A percentile compares a stretch with the other conserved stretches of the same genome.
phyloP scores from a whole-genome alignment of 2,888 invertebrate species.

The Drosophila basisetae region DNA sequence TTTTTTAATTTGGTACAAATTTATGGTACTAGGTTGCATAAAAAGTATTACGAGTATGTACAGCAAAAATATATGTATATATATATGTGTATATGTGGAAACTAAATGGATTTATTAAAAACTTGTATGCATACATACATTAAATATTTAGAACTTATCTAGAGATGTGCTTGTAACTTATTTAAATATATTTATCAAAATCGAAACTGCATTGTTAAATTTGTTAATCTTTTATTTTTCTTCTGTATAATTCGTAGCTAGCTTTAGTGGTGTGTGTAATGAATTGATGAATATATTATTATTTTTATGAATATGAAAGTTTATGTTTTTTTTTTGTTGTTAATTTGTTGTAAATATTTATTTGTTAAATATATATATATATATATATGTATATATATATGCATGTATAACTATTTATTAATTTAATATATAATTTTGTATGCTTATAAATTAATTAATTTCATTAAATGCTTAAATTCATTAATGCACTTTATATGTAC shows the following conservation, averaged over 20 bases:
- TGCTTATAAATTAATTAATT: constrained; percentile 78
- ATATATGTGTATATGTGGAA: constrained; percentile 4
- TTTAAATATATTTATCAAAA: constrained; percentile 53
- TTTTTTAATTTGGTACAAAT: constrained; percentile 72
- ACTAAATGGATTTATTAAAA: constrained; percentile 13
- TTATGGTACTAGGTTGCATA: constrained; percentile 77
- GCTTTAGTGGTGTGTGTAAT: constrained; percentile 38
- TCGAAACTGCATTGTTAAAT: constrained; percentile 43
- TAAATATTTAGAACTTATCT: constrained; percentile 33
- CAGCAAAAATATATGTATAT: constrained; percentile 24
- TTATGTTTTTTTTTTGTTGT: constrained; percentile 16
- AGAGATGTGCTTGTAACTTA: constrained; percentile 43
- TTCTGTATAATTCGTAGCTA: constrained; percentile 59
- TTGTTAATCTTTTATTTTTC: constrained; percentile 28
- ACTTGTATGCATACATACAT: constrained; percentile 25
- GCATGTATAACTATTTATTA: constrained; percentile 42
- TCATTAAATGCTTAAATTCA: constrained; percentile 84
- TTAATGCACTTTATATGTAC: constrained; percentile 85
- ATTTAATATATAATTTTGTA: constrained; percentile 52
- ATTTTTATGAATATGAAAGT: constrained; percentile 40
- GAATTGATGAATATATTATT: constrained; percentile 42
- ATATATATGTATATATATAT: constrained; percentile 37
- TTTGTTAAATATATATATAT: constrained; percentile 48
- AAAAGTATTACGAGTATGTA: constrained; percentile 35
- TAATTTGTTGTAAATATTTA: constrained; percentile 55